These are phyloP conservation scores for Eutolmus rufibarbis DNA, from an alignment of 2,888 invertebrate species.

Conservation along the genomic window DNA sequence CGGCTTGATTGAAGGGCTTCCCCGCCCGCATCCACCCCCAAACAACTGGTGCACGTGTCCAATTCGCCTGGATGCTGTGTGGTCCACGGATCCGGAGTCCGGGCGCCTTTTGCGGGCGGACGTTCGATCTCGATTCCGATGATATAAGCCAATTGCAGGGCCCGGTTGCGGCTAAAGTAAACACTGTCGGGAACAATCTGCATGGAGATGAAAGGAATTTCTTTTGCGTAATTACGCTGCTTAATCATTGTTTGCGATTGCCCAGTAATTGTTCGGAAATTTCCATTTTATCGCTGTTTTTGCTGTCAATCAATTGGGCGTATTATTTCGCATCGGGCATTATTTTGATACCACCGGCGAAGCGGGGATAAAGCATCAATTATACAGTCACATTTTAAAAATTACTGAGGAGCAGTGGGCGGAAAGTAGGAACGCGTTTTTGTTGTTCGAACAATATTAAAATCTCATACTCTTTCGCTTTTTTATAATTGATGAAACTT, in stretches of 20 bases:
- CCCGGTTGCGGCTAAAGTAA: neutral
- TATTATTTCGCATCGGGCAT: neutral
- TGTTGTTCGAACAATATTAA: neutral
- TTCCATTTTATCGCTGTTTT: neutral
- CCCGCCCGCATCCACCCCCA: neutral
- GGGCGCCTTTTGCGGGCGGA: neutral
- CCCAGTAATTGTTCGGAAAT: neutral
- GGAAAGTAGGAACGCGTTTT: neutral
- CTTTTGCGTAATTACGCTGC: neutral
- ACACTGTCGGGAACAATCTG: neutral
- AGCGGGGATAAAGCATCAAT: neutral
- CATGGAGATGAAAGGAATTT: neutral
- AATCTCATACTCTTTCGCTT: neutral
- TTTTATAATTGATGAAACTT: neutral
- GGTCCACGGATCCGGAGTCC: neutral
- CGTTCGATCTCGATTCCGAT: neutral
- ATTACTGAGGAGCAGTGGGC: neutral
- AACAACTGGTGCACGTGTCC: neutral
- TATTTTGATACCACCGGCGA: neutral
- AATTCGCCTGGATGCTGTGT: neutral
- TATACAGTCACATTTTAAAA: neutral
- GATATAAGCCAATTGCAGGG: neutral
- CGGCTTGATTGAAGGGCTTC: neutral
- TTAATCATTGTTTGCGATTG: neutral
- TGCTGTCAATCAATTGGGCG: neutral